These are phyloP conservation scores for Coilia nasus DNA, from an alignment of 2,797 vertebrate species.

Conservation along the genomic window DNA sequence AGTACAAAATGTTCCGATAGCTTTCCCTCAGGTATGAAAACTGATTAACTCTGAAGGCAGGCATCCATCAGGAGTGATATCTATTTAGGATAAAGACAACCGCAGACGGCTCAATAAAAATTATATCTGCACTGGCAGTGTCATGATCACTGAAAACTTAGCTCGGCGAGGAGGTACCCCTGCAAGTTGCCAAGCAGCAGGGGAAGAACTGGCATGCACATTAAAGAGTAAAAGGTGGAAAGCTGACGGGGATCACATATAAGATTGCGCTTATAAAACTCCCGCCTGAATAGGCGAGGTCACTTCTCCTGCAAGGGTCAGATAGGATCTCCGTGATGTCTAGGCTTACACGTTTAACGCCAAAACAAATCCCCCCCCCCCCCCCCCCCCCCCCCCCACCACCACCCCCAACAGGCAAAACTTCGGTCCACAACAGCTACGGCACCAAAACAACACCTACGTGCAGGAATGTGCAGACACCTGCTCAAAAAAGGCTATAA, in stretches of 20 bases:
- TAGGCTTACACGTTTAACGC: neutral
- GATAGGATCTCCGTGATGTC: neutral
- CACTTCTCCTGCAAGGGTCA: neutral
- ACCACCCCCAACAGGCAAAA: neutral
- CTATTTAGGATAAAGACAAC: neutral
- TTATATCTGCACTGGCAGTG: neutral
- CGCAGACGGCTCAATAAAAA: constrained; percentile 11
- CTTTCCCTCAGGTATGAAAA: neutral
- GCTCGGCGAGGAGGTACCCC: neutral
- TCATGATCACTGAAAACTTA: neutral
- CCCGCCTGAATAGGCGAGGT: neutral
- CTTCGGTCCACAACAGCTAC: neutral
- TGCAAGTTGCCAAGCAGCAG: neutral
- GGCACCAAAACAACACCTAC: neutral
- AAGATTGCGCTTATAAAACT: neutral
- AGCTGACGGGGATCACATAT: neutral
- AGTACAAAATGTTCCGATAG: neutral
- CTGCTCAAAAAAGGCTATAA: neutral
- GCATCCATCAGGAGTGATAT: neutral
- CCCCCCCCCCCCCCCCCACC: no score
- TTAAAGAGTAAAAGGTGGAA: neutral
- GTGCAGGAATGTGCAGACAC: neutral
- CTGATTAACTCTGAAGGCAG: neutral
- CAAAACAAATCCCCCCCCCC: neutral
- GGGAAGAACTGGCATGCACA: neutral